Base-by-base conservation (phyloP, 2,113 vertebrate genomes). In the Aspidoscelis tigris region DNA sequence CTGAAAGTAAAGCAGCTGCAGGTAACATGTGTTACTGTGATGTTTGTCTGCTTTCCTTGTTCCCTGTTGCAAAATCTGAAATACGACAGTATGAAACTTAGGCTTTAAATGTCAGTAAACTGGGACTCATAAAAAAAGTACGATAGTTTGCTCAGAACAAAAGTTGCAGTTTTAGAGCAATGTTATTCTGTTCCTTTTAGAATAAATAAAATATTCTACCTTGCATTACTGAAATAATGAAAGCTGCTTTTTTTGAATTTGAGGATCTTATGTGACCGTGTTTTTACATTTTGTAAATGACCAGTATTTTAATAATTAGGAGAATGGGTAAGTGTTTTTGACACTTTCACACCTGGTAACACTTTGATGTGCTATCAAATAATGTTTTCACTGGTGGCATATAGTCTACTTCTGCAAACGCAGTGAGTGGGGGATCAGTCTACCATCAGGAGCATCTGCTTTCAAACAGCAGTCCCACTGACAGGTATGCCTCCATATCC, bases 101-200 rank as follows among this genome's bases (percentile, higher is more conserved):
- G 0, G 75, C 75, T n/a, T 39, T 69, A 70, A 44, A 2, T 0
- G 78, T 21, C 2, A 1, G 68, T 76, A 81, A 21, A 10, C 61
- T n/a, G 71, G 3, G 50, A 4, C 47, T 50, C 8, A 47, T 80
- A 2, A n/a, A 39, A n/a, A 77, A 53, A 20, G 47, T 41, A 11
- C 16, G 18, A n/a, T 68, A 1, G 33, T 50, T 50, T 50, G 47
- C 47, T 50, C 47, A 50, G 8, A 50, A 50, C 47, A 50, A 50
- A 50, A 41, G 47, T 55, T 47, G 79, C 44, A 80, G 33, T 26
- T 53, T 70, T 80, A 65, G 44, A n/a, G 22, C 18, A 47, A 50
- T 20, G 20, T 5, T 50, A 44, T 70, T 70, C 44, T 33, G 43
- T 80, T 79, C 26, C 77, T 79, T 33, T 33, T 47, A 80, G 24